A percentile compares a stretch with the other conserved stretches of the same genome.
Conservation (phyloP, 2,888 invertebrate species). For the Spicauda simplicius region DNA sequence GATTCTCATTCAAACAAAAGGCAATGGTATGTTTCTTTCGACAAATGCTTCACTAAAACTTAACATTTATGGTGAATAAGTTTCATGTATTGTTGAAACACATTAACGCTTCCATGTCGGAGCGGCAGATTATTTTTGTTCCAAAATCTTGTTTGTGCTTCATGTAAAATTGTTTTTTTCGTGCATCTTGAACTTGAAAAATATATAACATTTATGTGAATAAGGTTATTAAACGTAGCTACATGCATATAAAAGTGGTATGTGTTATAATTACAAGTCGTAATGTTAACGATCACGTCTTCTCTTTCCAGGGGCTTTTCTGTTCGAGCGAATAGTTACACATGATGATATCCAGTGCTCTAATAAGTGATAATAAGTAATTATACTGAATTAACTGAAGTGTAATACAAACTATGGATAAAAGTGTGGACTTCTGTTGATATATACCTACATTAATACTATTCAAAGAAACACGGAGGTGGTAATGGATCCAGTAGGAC, state of each 20-base stretch:
- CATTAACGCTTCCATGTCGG: constrained; percentile 76
- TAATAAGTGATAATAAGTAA: constrained; percentile 64
- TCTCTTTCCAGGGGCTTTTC: constrained; percentile 75
- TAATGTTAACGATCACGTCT: constrained; percentile 46
- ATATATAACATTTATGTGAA: background rate
- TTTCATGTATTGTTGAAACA: constrained; percentile 68
- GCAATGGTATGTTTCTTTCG: constrained; percentile 76
- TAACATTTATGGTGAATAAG: constrained; percentile 51
- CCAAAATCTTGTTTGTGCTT: constrained; percentile 44
- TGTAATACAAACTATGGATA: constrained; percentile 80
- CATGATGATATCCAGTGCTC: constrained; percentile 68
- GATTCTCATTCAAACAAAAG: constrained; percentile 70
- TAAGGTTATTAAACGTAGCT: constrained; percentile 21
- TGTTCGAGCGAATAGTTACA: constrained; percentile 56
- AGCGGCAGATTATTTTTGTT: constrained; percentile 76
- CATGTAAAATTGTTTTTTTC: constrained; percentile 32
- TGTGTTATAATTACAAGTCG: constrained; percentile 14
- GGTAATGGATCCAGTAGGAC: constrained; percentile 95
- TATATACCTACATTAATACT: constrained; percentile 74
- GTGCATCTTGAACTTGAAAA: constrained; percentile 4
- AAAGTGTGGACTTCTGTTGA: constrained; percentile 82
- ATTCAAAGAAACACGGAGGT: constrained; percentile 76
- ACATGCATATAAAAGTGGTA: background rate
- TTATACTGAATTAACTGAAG: constrained; percentile 62
- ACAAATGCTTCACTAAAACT: constrained; percentile 48